Evolutionary conservation across 2,113 vertebrate species (phyloP).

Genomic region (Anarhynchus alexandrinus): DNA sequence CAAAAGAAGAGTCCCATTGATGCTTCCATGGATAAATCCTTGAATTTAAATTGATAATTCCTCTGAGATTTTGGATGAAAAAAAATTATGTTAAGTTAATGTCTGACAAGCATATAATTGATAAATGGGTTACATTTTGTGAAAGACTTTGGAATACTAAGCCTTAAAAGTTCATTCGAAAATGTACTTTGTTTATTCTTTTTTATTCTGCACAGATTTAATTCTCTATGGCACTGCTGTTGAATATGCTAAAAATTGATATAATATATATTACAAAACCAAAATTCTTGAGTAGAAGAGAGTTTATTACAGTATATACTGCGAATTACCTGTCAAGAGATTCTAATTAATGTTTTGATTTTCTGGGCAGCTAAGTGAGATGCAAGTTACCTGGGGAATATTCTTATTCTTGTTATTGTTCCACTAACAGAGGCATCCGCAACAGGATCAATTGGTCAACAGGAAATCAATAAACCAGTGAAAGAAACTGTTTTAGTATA

Average conservation of each 20-base stretch:
- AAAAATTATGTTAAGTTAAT: background rate
- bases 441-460: background rate
- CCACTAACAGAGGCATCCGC: background rate
- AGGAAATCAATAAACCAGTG: background rate
- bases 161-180: background rate
- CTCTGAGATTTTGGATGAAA: background rate
- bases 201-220: background rate
- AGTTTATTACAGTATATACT: background rate
- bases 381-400: background rate
- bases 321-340: background rate
- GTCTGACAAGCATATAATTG: background rate
- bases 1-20: background rate
- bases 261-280: background rate
- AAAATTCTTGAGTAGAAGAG: background rate
- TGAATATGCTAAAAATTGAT: background rate
- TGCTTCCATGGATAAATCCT: background rate
- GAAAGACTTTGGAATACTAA: background rate
- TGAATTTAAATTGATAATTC: background rate
- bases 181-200: background rate
- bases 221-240: background rate
- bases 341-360: background rate
- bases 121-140: background rate
- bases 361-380: background rate
- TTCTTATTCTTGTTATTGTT: background rate
- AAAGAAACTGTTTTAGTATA: background rate